A percentile compares a stretch with the other conserved stretches of the same genome.
Conservation (phyloP, 2,888 invertebrate species). For the Drosophila mimetica region DNA sequence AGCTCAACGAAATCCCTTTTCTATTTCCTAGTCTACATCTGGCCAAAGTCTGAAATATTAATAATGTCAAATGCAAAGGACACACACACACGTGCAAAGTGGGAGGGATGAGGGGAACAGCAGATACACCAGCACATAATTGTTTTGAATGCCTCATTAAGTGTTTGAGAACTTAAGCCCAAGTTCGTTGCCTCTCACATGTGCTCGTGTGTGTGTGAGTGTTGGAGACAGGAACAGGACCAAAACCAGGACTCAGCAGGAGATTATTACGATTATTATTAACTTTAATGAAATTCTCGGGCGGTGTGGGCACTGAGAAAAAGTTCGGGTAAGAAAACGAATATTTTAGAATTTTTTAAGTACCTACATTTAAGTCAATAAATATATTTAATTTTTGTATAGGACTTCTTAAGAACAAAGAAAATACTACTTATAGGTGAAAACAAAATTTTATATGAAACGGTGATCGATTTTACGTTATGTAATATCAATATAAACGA, state of each 20-base stretch:
- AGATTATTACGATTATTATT: slow-evolving; percentile 72
- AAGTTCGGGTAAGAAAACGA: not conserved
- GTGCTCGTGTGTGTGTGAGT: slow-evolving; percentile 25
- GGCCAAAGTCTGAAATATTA: slow-evolving; percentile 64
- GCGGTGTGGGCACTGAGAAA: slow-evolving; percentile 8
- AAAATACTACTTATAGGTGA: no score
- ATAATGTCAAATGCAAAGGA: slow-evolving; percentile 59
- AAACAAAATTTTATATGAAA: no score
- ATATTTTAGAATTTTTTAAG: no score
- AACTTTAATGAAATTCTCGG: slow-evolving; percentile 57
- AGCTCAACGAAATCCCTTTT: slow-evolving; percentile 12
- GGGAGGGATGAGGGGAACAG: not conserved
- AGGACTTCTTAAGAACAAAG: no score
- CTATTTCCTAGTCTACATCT: slow-evolving; percentile 18
- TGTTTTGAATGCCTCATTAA: slow-evolving; percentile 80
- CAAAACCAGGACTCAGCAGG: slow-evolving; percentile 46
- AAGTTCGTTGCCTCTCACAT: slow-evolving; percentile 22
- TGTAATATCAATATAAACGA: no score
- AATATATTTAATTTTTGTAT: no score
- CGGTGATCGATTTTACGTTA: no score
- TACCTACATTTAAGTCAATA: no score
- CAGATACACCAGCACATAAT: slow-evolving; percentile 58
- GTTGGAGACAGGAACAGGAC: slow-evolving; percentile 24
- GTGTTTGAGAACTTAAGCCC: slow-evolving; percentile 72
- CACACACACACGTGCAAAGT: slow-evolving; percentile 22